These are phyloP conservation scores for Polyergus mexicanus DNA, from an alignment of 1,140 invertebrate species.

Conservation along the genomic window DNA sequence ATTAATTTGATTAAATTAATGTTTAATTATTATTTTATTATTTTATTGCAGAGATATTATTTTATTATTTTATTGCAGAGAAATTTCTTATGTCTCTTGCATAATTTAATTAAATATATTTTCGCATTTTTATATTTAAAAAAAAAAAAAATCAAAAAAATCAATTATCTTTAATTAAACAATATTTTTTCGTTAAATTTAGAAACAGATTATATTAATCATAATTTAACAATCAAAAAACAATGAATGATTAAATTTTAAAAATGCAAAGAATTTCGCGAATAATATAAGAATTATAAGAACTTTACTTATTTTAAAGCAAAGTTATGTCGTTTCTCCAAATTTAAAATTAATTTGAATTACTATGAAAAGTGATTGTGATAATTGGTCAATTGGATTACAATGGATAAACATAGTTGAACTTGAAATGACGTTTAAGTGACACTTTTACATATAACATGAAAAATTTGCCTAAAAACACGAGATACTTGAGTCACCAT, in stretches of 20 bases:
- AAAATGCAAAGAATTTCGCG: neutral
- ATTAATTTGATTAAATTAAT: slow-evolving; percentile 6
- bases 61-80: neutral
- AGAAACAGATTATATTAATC: neutral
- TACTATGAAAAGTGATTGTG: slow-evolving; percentile 6
- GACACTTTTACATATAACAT: neutral
- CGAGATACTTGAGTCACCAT: neutral
- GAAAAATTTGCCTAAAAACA: neutral
- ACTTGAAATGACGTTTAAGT: neutral
- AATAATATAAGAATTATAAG: slow-evolving; percentile 10
- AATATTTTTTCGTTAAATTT: slow-evolving; percentile 19
- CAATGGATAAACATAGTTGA: neutral
- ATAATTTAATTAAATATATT: neutral
- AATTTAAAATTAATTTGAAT: neutral
- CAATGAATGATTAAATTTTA: slow-evolving; percentile 14
- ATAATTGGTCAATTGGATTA: neutral
- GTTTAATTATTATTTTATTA: slow-evolving; percentile 5
- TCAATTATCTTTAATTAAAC: neutral
- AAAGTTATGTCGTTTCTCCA: neutral
- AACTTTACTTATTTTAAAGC: neutral
- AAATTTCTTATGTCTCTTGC: neutral
- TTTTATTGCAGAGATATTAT: neutral
- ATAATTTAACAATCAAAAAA: neutral
- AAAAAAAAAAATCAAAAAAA: neutral
- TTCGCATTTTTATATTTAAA: neutral